A percentile compares a stretch with the other conserved stretches of the same genome.
phyloP scores from a whole-genome alignment of 2,113 vertebrate species.

The Acanthochromis polyacanthus region DNA sequence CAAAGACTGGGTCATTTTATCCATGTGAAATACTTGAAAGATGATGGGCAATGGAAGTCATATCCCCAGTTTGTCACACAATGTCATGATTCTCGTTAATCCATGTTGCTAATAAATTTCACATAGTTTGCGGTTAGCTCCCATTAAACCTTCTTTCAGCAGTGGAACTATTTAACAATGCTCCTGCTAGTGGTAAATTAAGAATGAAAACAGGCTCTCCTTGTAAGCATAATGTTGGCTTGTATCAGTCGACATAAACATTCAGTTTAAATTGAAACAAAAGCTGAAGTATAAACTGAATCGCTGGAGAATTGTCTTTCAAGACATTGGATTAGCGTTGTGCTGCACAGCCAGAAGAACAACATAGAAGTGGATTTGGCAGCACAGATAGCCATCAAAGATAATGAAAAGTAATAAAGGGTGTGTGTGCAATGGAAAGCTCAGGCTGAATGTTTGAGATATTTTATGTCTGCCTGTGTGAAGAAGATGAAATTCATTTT shows the following conservation, averaged over 20 bases:
- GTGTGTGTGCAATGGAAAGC: conserved; percentile 31
- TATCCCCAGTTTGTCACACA: not conserved
- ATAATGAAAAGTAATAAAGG: conserved; percentile 67
- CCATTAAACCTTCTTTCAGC: not conserved
- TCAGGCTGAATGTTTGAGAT: conserved; percentile 36
- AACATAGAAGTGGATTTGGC: conserved; percentile 60
- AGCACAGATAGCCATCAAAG: conserved; percentile 47
- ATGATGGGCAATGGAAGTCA: conserved; percentile 2
- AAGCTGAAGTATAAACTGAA: conserved; percentile 44
- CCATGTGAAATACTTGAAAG: conserved; percentile 19
- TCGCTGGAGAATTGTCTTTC: conserved; percentile 49
- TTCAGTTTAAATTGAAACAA: conserved; percentile 45
- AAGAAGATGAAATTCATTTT: conserved; percentile 45
- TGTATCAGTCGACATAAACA: conserved; percentile 28
- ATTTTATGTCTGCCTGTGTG: conserved; percentile 32
- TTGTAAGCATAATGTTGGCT: conserved; percentile 24
- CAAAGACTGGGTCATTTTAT: conserved; percentile 26
- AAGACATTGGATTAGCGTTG: conserved; percentile 44
- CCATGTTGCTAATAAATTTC: conserved; percentile 16
- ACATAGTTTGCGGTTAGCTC: not conserved
- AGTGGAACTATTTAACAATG: not conserved
- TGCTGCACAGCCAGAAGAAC: conserved; percentile 56
- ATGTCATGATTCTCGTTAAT: conserved; percentile 19
- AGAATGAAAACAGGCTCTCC: not conserved
- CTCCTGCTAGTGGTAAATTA: conserved; percentile 4